phyloP scores from a whole-genome alignment of 2,797 vertebrate species.

The Ciconia nigra region DNA sequence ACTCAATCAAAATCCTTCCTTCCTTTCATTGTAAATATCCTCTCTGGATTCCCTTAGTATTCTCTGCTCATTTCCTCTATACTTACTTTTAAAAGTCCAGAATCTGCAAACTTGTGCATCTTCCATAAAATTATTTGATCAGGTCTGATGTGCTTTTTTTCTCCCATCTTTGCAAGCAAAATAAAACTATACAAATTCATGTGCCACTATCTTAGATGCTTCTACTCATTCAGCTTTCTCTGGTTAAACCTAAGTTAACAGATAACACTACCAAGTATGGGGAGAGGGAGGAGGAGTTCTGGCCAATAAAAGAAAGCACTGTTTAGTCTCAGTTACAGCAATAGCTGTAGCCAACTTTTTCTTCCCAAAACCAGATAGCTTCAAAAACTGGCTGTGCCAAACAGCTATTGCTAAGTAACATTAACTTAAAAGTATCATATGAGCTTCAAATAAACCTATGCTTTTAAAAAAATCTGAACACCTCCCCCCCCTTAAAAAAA shows the following conservation, averaged over 20 bases:
- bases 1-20: not conserved
- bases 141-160: not conserved
- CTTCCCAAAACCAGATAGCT: not conserved
- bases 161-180: not conserved
- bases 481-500: not conserved
- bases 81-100: not conserved
- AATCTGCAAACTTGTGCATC: not conserved
- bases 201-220: not conserved
- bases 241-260: slow-evolving; percentile 51
- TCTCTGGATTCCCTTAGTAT: not conserved
- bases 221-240: not conserved
- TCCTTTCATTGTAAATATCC: not conserved
- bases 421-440: not conserved
- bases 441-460: not conserved
- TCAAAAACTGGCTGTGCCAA: not conserved
- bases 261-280: not conserved
- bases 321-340: slow-evolving; percentile 20
- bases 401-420: not conserved
- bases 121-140: not conserved
- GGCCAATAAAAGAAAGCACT: slow-evolving; percentile 24
- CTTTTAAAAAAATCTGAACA: not conserved
- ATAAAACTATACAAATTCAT: not conserved
- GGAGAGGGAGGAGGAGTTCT: not conserved
- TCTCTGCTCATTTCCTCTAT: not conserved
- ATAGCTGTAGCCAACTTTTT: not conserved